Evolutionary conservation across 2,888 invertebrate genomes (phyloP), one percentile per base, ranked within the genome.

Genomic region (Phrixothrix hirtus): DNA sequence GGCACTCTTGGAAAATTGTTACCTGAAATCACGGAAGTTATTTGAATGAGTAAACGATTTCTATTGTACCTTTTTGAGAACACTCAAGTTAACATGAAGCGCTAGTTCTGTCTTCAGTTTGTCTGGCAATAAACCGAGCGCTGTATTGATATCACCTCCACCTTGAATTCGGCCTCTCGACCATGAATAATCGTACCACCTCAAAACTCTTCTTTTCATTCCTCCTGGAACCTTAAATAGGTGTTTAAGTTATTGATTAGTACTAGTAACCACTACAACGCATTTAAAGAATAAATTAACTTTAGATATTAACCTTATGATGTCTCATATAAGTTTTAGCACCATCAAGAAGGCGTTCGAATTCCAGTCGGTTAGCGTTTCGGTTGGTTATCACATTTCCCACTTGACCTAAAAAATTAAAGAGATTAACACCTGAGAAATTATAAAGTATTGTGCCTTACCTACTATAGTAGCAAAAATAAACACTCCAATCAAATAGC

Each of bases 151-250:
- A 75, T 96, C 96, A 5, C 95, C 94, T 1, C 94, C 95, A 1
- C 96, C 96, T 75, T 95, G 95, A 67, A 96, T 95, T 39, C 95
- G 81, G 3, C 96, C 96, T 52, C 96, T 82, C 1, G 95, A 95
- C 96, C 96, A 96, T 16, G 95, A 95, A 77, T 97, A 97, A 78
- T 96, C 95, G 77, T 96, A 97, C 96, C 96, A 96, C 4, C 96
- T 83, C 21, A 96, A 83, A 0, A 97, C 96, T 13, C 96, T 81
- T n/a, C 94, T 81, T 74, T 96, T 96, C 92, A 97, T 94, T 11
- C 93, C 94, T 26, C 92, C 89, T 3, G 96, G 96, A 15, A 93
- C 93, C 83, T 84, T 58, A 25, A 34, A 21, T n/a, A n/a, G n/a
- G n/a, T n/a, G n/a, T n/a, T n/a, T n/a, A n/a, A n/a, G n/a, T n/a